Percentiles rank a stretch among this genome's conserved stretches.
These are phyloP conservation scores for Zaprionus ghesquierei DNA, from an alignment of 1,140 invertebrate species.

Conservation along the genomic window DNA sequence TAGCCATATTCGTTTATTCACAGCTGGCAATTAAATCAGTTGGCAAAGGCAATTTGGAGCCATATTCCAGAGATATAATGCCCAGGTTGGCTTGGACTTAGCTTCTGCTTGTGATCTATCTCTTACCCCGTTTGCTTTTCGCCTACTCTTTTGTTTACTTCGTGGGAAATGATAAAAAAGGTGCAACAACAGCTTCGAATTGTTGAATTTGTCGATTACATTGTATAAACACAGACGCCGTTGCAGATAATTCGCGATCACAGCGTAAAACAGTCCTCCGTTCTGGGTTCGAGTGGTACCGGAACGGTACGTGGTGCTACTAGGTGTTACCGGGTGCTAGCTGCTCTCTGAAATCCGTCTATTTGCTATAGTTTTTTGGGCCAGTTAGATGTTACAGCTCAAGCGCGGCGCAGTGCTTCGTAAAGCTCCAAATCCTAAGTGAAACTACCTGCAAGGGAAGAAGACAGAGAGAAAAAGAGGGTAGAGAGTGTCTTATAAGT, in stretches of 20 bases:
- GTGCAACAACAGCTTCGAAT: conserved; percentile 58
- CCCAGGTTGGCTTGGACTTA: neutral
- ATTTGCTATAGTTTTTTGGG: neutral
- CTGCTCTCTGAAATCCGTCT: neutral
- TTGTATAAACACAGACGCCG: conserved; percentile 68
- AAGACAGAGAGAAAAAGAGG: neutral
- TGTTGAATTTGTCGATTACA: conserved; percentile 66
- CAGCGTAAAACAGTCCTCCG: conserved; percentile 46
- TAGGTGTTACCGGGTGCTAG: neutral
- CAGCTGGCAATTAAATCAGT: conserved; percentile 62
- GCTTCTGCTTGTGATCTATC: neutral
- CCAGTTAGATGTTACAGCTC: conserved; percentile 21
- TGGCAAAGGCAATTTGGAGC: neutral
- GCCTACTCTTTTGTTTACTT: conserved; percentile 39
- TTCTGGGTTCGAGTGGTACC: conserved; percentile 34
- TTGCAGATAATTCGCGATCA: conserved; percentile 43
- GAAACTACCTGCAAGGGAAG: neutral
- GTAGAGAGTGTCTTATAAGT: no score
- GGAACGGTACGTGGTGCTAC: neutral
- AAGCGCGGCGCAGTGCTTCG: conserved; percentile 4
- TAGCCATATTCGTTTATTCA: neutral
- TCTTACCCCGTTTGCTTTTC: neutral
- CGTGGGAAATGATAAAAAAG: conserved; percentile 44
- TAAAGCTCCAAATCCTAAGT: neutral
- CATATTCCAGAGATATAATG: neutral